A percentile compares a stretch with the other conserved stretches of the same genome.
Evolutionary conservation across 2,797 vertebrate species (phyloP).

Genomic region (Ficedula albicollis): DNA sequence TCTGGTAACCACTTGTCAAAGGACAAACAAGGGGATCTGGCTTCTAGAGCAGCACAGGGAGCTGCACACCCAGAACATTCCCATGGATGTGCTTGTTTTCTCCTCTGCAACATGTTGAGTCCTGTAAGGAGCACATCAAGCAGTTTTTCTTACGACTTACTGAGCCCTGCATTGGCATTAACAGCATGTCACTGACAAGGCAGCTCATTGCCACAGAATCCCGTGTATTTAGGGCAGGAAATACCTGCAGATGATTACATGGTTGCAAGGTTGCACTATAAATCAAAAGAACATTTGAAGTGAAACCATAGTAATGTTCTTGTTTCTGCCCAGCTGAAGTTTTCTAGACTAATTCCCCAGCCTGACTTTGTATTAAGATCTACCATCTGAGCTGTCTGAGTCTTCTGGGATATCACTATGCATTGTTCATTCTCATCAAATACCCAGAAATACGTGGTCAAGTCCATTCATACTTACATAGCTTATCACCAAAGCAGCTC

Average conservation of each 20-base stretch:
- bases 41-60: background rate
- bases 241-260: background rate
- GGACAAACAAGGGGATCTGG: background rate
- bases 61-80: background rate
- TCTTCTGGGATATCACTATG: background rate
- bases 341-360: background rate
- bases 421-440: background rate
- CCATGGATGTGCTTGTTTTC: background rate
- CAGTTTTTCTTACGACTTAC: background rate
- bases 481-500: conserved; percentile 81
- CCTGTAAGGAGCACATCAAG: background rate
- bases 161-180: background rate
- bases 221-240: background rate
- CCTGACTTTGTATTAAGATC: background rate
- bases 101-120: background rate
- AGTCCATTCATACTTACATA: conserved; percentile 81
- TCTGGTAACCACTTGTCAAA: background rate
- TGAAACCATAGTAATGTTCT: background rate
- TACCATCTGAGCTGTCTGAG: background rate
- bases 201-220: background rate
- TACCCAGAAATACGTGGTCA: background rate
- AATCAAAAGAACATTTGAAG: background rate
- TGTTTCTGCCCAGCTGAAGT: background rate
- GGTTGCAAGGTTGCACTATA: background rate
- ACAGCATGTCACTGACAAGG: background rate